Conservation (phyloP, 37 sponge, comb jelly and placozoan genomes). For the Oscarella lobularis region DNA sequence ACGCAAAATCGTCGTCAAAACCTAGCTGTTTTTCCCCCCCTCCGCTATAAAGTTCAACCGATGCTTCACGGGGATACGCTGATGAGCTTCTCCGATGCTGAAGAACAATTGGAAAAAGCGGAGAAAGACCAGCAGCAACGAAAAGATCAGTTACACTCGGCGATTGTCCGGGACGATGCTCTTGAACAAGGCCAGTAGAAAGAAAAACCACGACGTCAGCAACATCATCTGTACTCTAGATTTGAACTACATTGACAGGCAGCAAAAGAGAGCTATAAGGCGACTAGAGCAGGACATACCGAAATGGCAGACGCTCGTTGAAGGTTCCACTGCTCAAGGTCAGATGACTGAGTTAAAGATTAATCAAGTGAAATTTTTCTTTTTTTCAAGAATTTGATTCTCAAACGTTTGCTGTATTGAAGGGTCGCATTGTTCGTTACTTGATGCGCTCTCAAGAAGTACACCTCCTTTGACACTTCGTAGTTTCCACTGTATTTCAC, state of each 20-base stretch:
- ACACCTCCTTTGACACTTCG: constrained; percentile 67
- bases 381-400: constrained; percentile 35
- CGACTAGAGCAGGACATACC: constrained; percentile 69
- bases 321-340: constrained; percentile 18
- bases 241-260: constrained; percentile 36
- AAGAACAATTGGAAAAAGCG: constrained; percentile 12
- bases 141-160: not conserved
- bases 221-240: constrained; percentile 58
- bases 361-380: not conserved
- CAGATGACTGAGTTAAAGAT: not conserved
- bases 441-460: constrained; percentile 51
- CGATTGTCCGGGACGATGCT: too few species aligned
- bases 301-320: constrained; percentile 45
- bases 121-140: not conserved
- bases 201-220: constrained; percentile 27
- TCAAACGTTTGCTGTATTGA: constrained; percentile 53
- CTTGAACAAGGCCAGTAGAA: constrained; percentile 27
- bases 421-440: constrained; percentile 56
- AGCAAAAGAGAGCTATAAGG: constrained; percentile 61
- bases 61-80: not conserved
- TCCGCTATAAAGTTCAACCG: not conserved
- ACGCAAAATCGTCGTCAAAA: not conserved
- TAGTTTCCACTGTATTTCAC: too few species aligned
- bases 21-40: not conserved
- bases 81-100: constrained; percentile 4